Conservation (phyloP, 2,113 vertebrate species). For the cat (Felis catus) region F.catus_Fca126_mat1.0 CM031419.1:23576001-23576500, state of each 20-base stretch:
- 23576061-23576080: neutral
- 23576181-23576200: neutral
- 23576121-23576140: neutral
- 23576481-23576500: neutral
- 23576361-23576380: conserved; percentile 34
- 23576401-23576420: conserved; percentile 10
- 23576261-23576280: neutral
- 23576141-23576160: neutral
- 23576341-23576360: neutral
- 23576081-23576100: neutral
- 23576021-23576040: neutral
- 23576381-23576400: conserved; percentile 31
- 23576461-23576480: conserved; percentile 4
- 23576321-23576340: neutral
- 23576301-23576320: conserved; percentile 11
- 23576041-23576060: neutral
- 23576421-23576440: neutral
- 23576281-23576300: neutral
- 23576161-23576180: neutral
- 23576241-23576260: neutral
- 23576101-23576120: neutral
- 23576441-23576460: conserved; percentile 3
- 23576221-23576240: neutral
- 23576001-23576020: neutral
- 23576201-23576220: neutral